Percentiles rank a stretch among this genome's conserved stretches.
Evolutionary conservation across 2,113 vertebrate species (phyloP).

Genomic region (Salminus brasiliensis): DNA sequence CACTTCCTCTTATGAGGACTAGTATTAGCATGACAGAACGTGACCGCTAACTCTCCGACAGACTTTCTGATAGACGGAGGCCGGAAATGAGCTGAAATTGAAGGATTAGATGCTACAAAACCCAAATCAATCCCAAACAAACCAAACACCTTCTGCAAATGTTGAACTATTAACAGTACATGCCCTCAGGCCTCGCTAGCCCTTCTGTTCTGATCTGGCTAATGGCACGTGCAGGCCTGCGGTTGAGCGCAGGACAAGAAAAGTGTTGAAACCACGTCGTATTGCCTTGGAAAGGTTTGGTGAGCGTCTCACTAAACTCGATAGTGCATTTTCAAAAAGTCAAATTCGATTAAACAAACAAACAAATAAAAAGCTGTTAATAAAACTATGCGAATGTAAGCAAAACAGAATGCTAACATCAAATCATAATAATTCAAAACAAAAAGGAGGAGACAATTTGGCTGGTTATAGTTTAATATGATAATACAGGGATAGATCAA

Average conservation of each 20-base stretch:
- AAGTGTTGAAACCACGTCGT: background rate
- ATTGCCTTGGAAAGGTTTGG: background rate
- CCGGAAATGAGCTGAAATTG: background rate
- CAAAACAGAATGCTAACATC: constrained; percentile 45
- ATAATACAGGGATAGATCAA: constrained; percentile 89
- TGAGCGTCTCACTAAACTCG: background rate
- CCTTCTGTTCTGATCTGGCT: background rate
- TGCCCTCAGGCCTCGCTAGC: background rate
- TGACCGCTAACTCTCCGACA: background rate
- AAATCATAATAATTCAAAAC: constrained; percentile 57
- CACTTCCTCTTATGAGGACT: background rate
- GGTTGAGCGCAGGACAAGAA: background rate
- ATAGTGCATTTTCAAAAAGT: constrained; percentile 31
- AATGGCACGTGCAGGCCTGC: constrained; percentile 22
- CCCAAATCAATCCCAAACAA: background rate
- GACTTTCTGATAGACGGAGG: too few species aligned
- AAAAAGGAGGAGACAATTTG: constrained; percentile 81
- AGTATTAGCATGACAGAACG: background rate
- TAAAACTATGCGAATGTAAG: constrained; percentile 45
- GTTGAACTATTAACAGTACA: background rate
- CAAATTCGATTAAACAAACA: background rate
- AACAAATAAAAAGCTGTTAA: too few species aligned
- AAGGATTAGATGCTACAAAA: background rate
- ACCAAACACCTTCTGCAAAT: background rate
- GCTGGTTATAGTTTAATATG: constrained; percentile 98